These are phyloP conservation scores for Mico argentatus DNA, from an alignment of 2,797 vertebrate genomes.

Conservation along the genomic window DNA sequence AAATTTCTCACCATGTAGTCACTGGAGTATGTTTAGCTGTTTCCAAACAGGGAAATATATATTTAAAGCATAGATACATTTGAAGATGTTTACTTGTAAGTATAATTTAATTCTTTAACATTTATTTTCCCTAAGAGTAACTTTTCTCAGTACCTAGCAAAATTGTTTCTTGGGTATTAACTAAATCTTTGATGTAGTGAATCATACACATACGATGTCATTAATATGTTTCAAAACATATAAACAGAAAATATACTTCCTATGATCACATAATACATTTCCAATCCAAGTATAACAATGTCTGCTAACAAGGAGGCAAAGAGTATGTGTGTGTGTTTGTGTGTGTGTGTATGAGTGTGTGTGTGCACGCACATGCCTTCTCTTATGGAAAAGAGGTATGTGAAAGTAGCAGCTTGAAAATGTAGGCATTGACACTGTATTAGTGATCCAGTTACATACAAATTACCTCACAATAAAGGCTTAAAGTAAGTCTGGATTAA, in stretches of 20 bases:
- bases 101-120: neutral
- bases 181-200: neutral
- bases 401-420: neutral
- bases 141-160: neutral
- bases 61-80: neutral
- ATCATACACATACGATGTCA: neutral
- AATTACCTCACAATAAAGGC: neutral
- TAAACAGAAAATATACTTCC: neutral
- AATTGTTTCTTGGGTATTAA: neutral
- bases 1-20: neutral
- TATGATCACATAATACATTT: neutral
- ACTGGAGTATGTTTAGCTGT: neutral
- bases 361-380: neutral
- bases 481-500: neutral
- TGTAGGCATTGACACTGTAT: neutral
- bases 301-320: neutral
- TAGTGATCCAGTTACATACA: neutral
- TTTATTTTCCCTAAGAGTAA: neutral
- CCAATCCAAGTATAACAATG: neutral
- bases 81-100: constrained; percentile 20
- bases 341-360: neutral
- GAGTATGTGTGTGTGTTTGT: neutral
- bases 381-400: neutral
- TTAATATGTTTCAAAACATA: neutral
- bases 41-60: neutral